Evolutionary conservation across 2,888 invertebrate genomes (phyloP), one percentile per base, ranked within the genome.

Genomic region (Ichneumon xanthorius): DNA sequence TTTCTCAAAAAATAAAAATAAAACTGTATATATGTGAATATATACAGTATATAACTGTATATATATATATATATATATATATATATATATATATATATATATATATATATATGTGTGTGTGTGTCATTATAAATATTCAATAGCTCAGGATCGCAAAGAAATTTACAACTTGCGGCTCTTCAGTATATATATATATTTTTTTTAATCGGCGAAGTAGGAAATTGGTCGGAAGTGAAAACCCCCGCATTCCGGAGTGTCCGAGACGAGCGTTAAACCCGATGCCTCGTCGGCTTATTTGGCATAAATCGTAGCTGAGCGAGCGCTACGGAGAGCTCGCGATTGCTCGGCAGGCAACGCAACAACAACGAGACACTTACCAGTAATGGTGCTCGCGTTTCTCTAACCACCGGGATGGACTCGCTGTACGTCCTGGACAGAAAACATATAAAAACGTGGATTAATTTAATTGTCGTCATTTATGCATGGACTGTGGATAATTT

Each of bases 331-430:
- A 33, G 65, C 16, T 37, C 65, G 40, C 37, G 19, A 19, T 19
- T 19, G 40, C 65, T n/a, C 65, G 19, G n/a, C 40, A 65, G 65
- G 37, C 50, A 76, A 48, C 19, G 14, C 53, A 48, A 61, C 6
- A n/a, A 61, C 72, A 77, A 85, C 68, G n/a, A 55, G 81, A 78
- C 55, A 92, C 92, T 92, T 88, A 92, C 92, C 92, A 86, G 90
- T 91, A 92, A 92, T 91, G 91, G 89, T 91, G 91, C 88, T 86
- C 87, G 88, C 84, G 87, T 89, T 88, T 87, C 87, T 88, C 88
- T 89, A 90, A 87, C 88, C 89, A 89, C 88, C 87, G 88, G 87
- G 88, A 88, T 90, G 88, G 89, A 89, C 89, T 87, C 85, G 87
- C 88, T 85, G 85, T 80, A 77, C 86, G 87, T 81, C 87, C 89